Evolutionary conservation across 2,113 vertebrate genomes (phyloP), one percentile per base, ranked within the genome.

Genomic region (Odontesthes bonariensis): DNA sequence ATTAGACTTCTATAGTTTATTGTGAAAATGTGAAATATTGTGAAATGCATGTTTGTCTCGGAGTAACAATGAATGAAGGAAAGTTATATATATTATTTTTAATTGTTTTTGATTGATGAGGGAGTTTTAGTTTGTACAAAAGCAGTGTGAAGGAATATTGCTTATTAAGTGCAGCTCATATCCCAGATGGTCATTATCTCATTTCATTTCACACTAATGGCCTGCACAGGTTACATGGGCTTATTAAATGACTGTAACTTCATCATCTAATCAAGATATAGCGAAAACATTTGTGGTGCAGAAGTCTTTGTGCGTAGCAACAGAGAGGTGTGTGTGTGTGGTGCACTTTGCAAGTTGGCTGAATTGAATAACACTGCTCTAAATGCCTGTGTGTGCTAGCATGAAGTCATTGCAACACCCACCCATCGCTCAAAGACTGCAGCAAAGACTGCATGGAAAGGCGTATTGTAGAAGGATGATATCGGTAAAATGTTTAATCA

Each of bases 361-460:
- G 65, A 42, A 65, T 49, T 75, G 60, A 73, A 59, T 58, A n/a
- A 63, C 44, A 44, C 5, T 0, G 38, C 54, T 67, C 52, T 61
- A 59, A 49, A 63, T 42, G 67, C 38, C 57, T 56, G 51, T 52
- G 33, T 76, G 17, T 49, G 2, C 27, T 53, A 32, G 51, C 16
- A 71, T 78, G 63, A 89, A 31, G 3, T 86, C 78, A 82, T 61
- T 1, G 35, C 46, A 61, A 60, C 59, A 60, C 22, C 69, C 55
- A 46, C 44, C 19, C 16, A 31, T 8, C 52, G 58, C 20, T 66
- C 49, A 74, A 55, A 64, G 60, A 4, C 58, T 22, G 20, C 54
- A 65, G 12, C 49, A 74, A 55, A 64, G 60, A 4, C 58, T 22
- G 20, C 54, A 40, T 2, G 10, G 40, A 51, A 38, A 62, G 20